Conservation (phyloP, 1,140 invertebrate genomes). For the Zaprionus ornatus region DNA sequence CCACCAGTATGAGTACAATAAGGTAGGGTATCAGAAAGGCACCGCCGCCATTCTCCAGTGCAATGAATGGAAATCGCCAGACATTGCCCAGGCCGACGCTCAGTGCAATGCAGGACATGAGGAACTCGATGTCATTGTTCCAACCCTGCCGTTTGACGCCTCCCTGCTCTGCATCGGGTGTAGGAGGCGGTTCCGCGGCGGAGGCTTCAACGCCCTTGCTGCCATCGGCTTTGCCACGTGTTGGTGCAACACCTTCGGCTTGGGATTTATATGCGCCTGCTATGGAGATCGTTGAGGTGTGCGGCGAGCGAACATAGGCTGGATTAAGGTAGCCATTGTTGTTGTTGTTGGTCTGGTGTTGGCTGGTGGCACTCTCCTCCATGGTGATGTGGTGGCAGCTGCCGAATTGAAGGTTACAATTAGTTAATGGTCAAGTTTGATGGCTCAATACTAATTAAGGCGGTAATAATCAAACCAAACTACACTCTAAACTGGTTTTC, state of each 20-base stretch:
- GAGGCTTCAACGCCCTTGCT: background rate
- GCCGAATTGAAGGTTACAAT: slow-evolving; percentile 57
- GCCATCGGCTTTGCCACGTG: slow-evolving; percentile 27
- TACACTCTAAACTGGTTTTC: slow-evolving; percentile 39
- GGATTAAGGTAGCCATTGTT: slow-evolving; percentile 68
- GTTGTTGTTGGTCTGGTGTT: slow-evolving; percentile 26
- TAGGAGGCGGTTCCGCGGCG: background rate
- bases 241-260: slow-evolving; percentile 10
- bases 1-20: slow-evolving; percentile 92
- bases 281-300: slow-evolving; percentile 73
- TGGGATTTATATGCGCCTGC: slow-evolving; percentile 62
- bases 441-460: slow-evolving; percentile 42
- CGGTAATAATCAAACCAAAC: background rate
- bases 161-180: slow-evolving; percentile 16
- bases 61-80: slow-evolving; percentile 91
- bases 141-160: slow-evolving; percentile 87
- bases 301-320: slow-evolving; percentile 61
- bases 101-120: slow-evolving; percentile 95
- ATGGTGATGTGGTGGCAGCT: slow-evolving; percentile 42
- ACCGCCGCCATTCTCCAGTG: slow-evolving; percentile 91
- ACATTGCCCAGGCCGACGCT: slow-evolving; percentile 92
- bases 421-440: slow-evolving; percentile 64
- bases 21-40: slow-evolving; percentile 93
- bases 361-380: slow-evolving; percentile 25
- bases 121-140: slow-evolving; percentile 93